Evolutionary conservation across 2,113 vertebrate species (phyloP).

Genomic region (Vidua macroura): DNA sequence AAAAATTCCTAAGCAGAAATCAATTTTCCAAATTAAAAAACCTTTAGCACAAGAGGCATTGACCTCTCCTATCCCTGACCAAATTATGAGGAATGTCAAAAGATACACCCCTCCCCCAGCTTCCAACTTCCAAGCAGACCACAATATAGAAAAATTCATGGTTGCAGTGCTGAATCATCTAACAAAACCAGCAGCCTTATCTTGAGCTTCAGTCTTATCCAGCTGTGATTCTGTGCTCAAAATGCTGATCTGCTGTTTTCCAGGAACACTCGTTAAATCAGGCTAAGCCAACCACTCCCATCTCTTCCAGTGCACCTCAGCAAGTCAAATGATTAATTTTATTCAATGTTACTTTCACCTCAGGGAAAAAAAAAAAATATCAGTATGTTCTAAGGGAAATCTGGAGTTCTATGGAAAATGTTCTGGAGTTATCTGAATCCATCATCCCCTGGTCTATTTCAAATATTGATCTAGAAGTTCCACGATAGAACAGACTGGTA

Average conservation of each 20-base stretch:
- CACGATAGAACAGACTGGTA: rapidly evolving
- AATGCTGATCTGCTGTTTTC: neutral
- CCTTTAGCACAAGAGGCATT: neutral
- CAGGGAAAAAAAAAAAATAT: neutral
- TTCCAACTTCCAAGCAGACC: neutral
- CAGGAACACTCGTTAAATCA: neutral
- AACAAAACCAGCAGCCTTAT: neutral
- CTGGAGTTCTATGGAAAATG: neutral
- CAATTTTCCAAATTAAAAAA: neutral
- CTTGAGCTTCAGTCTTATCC: neutral
- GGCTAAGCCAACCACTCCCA: neutral
- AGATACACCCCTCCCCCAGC: neutral
- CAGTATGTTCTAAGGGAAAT: neutral
- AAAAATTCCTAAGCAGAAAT: neutral
- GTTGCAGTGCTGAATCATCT: neutral
- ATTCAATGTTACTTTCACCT: neutral
- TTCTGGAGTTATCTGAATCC: neutral
- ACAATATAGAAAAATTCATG: neutral
- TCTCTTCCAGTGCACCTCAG: neutral
- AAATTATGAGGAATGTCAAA: neutral
- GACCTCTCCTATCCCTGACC: neutral
- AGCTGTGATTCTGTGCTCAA: neutral
- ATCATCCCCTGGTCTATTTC: neutral
- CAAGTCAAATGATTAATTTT: neutral
- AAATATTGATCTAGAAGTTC: neutral